These are phyloP conservation scores for Orthonychiurus folsomi DNA, from an alignment of 2,888 invertebrate genomes.

Conservation along the genomic window DNA sequence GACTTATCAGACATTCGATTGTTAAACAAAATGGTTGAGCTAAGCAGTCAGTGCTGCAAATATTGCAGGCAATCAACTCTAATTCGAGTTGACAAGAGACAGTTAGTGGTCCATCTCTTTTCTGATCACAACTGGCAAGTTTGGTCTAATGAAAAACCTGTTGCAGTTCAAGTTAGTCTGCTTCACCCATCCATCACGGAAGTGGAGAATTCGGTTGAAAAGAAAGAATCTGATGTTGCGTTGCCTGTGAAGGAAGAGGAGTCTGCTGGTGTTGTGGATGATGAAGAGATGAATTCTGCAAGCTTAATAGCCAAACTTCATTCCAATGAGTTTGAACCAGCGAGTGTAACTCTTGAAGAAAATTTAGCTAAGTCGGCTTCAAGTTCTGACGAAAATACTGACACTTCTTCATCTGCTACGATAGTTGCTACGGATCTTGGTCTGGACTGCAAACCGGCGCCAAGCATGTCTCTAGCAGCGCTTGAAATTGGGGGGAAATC, in stretches of 20 bases:
- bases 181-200: background rate
- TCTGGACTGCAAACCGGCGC: background rate
- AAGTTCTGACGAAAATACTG: conserved; percentile 1
- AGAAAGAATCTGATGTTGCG: background rate
- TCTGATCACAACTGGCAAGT: conserved; percentile 58
- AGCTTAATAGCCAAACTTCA: background rate
- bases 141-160: background rate
- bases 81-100: conserved; percentile 74
- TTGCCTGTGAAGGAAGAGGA: background rate
- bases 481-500: background rate
- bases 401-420: background rate
- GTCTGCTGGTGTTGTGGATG: background rate
- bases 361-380: background rate
- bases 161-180: too few species aligned
- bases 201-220: background rate
- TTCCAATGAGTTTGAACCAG: too few species aligned
- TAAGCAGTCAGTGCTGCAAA: conserved; percentile 51
- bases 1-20: conserved; percentile 13
- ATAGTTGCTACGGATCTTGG: background rate
- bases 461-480: background rate
- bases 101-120: conserved; percentile 68
- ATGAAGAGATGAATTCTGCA: background rate
- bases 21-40: conserved; percentile 28
- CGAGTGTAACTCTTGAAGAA: background rate
- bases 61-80: conserved; percentile 79